Evolutionary conservation across 1,140 invertebrate genomes (phyloP), one percentile per base, ranked within the genome.

Genomic region (Tetramorium parvispinum): DNA sequence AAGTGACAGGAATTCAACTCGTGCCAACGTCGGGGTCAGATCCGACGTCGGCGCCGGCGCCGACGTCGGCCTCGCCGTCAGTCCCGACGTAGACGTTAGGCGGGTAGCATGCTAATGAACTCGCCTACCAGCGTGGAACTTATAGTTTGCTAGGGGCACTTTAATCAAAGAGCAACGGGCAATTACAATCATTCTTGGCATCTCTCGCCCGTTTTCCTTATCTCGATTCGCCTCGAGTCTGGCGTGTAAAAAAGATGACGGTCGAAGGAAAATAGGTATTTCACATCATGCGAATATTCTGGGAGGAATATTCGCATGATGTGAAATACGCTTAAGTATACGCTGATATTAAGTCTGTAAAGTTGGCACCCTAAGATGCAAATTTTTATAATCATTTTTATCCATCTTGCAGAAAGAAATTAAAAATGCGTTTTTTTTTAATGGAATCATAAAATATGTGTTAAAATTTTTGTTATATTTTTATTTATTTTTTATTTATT

Each of bases 81-180:
- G 61, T 68, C 2, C 24, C 53, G 73, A 43, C 49, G 66, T 59
- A 79, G 75, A 76, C 61, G 70, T 73, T 53, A 40, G 21, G 55
- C 11, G 32, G n/a, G 46, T 46, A 24, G 76, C 82, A 89, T 89
- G 87, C 75, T 89, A 89, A 89, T 89, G 76, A 89, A 89, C 81
- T 83, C 43, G 65, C 55, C 51, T 71, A 57, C 55, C 63, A 70
- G 40, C 81, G 46, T 49, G 55, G 78, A 43, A 78, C 57, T 65
- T 78, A 66, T 49, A 78, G 87, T 89, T 88, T 86, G 51, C 66
- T 61, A 61, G 32, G 24, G 66, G 40, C 76, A 55, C 73, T 89
- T 86, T 89, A 88, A 88, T 89, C 87, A 82, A 77, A 89, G 27
- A 86, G 65, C 53, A 81, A 88, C 83, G 1, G n/a, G 70, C 87